phyloP scores from a whole-genome alignment of 35 echinoderm and acorn worm genomes.

The Ophioderma brevispina region DNA sequence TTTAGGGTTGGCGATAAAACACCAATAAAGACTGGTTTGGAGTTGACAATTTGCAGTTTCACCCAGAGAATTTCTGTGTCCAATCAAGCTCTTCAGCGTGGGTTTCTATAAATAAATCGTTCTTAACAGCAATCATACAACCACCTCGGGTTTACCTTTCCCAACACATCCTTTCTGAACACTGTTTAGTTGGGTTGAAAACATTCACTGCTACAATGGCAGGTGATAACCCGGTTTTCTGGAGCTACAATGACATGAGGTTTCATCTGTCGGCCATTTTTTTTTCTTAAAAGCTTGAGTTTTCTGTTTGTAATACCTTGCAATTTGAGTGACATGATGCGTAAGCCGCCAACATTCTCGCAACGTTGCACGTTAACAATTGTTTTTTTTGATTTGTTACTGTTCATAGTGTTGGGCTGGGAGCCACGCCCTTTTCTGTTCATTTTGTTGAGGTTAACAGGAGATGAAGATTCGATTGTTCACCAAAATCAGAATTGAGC shows the following conservation, averaged over 20 bases:
- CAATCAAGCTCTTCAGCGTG: not conserved
- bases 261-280: not conserved
- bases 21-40: constrained; percentile 19
- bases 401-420: no score
- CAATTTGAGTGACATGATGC: not conserved
- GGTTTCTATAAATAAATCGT: constrained; percentile 19
- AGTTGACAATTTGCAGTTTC: constrained; percentile 4
- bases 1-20: constrained; percentile 39
- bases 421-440: not conserved
- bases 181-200: constrained; percentile 14
- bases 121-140: constrained; percentile 22
- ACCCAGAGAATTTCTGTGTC: constrained; percentile 25
- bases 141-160: not conserved
- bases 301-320: not conserved
- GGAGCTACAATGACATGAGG: not conserved
- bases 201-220: constrained; percentile 4
- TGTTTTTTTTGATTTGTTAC: not conserved
- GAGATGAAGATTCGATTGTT: no score
- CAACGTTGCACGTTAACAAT: no score
- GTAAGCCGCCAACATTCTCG: not conserved
- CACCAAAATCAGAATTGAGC: not conserved
- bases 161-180: constrained; percentile 14
- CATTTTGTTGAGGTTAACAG: no score
- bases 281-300: not conserved
- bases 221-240: not conserved